phyloP scores from a whole-genome alignment of 2,797 vertebrate genomes.

The Mormyrops boulengeri region DNA sequence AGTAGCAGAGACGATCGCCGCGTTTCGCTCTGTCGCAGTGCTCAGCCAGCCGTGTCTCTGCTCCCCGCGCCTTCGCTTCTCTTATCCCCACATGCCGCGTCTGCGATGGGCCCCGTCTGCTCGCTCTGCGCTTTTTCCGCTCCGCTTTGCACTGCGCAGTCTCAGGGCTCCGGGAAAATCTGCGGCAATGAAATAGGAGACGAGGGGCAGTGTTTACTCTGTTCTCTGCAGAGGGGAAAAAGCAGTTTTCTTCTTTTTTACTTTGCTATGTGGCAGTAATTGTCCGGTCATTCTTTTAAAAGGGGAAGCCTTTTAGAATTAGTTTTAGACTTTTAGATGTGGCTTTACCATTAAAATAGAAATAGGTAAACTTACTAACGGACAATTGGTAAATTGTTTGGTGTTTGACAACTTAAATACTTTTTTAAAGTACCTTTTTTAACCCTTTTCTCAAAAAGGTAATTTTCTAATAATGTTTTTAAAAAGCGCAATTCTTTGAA shows the following conservation, averaged over 20 bases:
- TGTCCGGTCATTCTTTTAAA: background rate
- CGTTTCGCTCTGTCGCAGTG: constrained; percentile 15
- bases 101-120: constrained; percentile 51
- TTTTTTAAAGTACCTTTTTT: background rate
- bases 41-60: background rate
- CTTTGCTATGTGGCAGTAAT: background rate
- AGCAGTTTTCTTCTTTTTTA: background rate
- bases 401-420: background rate
- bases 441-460: background rate
- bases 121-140: constrained; percentile 53
- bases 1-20: constrained; percentile 8
- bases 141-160: constrained; percentile 47
- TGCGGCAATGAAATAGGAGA: constrained; percentile 36
- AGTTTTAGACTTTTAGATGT: background rate
- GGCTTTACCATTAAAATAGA: background rate
- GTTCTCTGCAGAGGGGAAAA: background rate
- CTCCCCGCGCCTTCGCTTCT: background rate
- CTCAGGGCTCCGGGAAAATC: constrained; percentile 21
- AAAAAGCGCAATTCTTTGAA: background rate
- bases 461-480: background rate
- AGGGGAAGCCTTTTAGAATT: background rate
- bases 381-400: background rate
- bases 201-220: background rate
- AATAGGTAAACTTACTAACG: background rate
- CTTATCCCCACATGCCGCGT: constrained; percentile 57